These are phyloP conservation scores for Oxystoma pomonae DNA, from an alignment of 2,888 invertebrate species.

Conservation along the genomic window DNA sequence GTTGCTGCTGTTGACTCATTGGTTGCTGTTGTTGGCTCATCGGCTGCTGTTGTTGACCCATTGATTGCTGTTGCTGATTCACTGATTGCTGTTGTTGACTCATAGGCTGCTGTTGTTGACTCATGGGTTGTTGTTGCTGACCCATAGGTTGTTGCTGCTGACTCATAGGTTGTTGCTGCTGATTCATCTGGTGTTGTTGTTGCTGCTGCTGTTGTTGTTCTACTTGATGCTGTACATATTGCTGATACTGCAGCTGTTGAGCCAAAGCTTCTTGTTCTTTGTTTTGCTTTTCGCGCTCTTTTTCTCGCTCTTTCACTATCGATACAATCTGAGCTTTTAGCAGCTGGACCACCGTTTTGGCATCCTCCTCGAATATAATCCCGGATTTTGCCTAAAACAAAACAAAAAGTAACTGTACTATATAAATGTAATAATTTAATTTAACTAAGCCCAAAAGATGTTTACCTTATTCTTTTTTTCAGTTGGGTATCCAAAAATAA, in stretches of 20 bases:
- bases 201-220: constrained; percentile 39
- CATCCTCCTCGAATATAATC: constrained; percentile 93
- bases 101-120: constrained; percentile 50
- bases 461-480: no score
- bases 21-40: constrained; percentile 26
- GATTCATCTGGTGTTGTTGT: constrained; percentile 16
- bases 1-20: constrained; percentile 26
- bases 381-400: constrained; percentile 77
- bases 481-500: no score
- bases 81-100: constrained; percentile 56
- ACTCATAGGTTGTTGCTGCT: constrained; percentile 24
- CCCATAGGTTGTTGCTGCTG: constrained; percentile 56
- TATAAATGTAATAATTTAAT: no score
- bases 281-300: constrained; percentile 46
- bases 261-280: constrained; percentile 46
- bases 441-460: no score
- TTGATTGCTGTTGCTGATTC: constrained; percentile 38
- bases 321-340: constrained; percentile 83
- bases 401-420: no score
- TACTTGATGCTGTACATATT: constrained; percentile 55
- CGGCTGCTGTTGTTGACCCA: constrained; percentile 33
- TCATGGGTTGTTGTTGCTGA: constrained; percentile 25
- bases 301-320: constrained; percentile 60
- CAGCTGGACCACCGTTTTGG: constrained; percentile 84
- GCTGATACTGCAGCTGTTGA: constrained; percentile 56